phyloP scores from a whole-genome alignment of 2,888 invertebrate genomes.

The Dorcus parallelipipedus region DNA sequence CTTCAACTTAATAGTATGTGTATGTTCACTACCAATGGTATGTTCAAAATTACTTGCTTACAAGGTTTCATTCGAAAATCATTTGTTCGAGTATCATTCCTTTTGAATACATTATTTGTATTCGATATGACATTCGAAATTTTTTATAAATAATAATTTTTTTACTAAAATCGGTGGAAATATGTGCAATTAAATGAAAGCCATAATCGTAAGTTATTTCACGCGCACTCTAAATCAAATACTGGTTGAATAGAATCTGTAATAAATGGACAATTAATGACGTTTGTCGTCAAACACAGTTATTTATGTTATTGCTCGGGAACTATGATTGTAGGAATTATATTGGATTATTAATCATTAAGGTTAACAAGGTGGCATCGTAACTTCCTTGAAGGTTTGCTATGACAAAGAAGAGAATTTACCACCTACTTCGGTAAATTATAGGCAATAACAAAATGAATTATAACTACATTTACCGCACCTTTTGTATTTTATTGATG shows the following conservation, averaged over 20 bases:
- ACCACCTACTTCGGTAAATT: slow-evolving; percentile 8
- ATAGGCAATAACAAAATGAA: slow-evolving; percentile 17
- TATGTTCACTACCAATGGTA: too few species aligned
- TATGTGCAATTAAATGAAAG: too few species aligned
- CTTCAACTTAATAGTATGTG: too few species aligned
- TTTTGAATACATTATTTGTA: too few species aligned
- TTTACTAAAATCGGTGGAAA: too few species aligned
- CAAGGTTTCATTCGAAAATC: too few species aligned
- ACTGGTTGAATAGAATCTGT: slow-evolving; percentile 24
- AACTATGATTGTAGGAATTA: slow-evolving; percentile 18
- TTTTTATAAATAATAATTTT: too few species aligned
- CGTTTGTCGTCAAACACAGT: slow-evolving; percentile 25
- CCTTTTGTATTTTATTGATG: neutral
- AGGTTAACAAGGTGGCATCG: slow-evolving; percentile 15
- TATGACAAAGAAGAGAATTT: slow-evolving; percentile 7
- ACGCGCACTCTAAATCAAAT: slow-evolving; percentile 24
- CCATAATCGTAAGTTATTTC: neutral
- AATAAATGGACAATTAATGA: slow-evolving; percentile 25
- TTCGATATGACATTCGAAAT: too few species aligned
- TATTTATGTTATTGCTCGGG: slow-evolving; percentile 25
- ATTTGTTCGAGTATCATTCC: too few species aligned
- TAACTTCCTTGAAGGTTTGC: slow-evolving; percentile 13
- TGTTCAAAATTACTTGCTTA: too few species aligned
- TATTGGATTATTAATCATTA: slow-evolving; percentile 20
- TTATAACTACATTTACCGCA: slow-evolving; percentile 2